Percentiles rank a stretch among this genome's conserved stretches.
Conservation (phyloP, 2,113 vertebrate species). For the Eretmochelys imbricata region DNA sequence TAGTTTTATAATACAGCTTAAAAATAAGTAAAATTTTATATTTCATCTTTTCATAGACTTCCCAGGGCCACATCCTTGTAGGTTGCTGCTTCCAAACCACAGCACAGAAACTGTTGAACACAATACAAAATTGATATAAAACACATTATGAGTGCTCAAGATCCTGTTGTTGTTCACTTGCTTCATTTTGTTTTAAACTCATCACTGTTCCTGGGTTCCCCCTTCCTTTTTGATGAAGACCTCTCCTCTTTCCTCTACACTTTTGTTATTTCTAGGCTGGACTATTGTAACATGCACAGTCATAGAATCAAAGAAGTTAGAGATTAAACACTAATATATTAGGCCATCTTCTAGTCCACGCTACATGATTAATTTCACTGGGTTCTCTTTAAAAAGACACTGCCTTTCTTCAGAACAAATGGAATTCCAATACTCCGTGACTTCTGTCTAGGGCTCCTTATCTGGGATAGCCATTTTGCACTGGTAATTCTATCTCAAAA, state of each 20-base stretch:
- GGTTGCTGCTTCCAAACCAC: not conserved
- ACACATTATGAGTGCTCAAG: not conserved
- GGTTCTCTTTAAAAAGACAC: not conserved
- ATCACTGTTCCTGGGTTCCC: not conserved
- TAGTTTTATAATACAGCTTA: not conserved
- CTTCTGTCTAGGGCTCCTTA: not conserved
- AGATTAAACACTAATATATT: not conserved
- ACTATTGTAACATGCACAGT: not conserved
- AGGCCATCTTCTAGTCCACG: not conserved
- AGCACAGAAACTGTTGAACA: not conserved
- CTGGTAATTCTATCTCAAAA: not conserved
- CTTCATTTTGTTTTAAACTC: not conserved
- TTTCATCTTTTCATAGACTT: not conserved
- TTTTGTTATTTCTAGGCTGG: not conserved
- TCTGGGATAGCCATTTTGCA: not conserved
- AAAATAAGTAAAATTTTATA: not conserved
- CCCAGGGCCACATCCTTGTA: not conserved
- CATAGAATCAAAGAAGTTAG: not conserved
- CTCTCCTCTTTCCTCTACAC: not conserved
- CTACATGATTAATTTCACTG: not conserved
- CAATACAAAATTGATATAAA: not conserved
- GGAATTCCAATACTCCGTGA: not conserved
- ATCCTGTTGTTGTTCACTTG: not conserved
- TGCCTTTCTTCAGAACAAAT: not conserved
- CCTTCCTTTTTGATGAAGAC: not conserved